A percentile compares a stretch with the other conserved stretches of the same genome.
phyloP scores from a whole-genome alignment of 2,113 vertebrate species.

The Hoplias malabaricus region DNA sequence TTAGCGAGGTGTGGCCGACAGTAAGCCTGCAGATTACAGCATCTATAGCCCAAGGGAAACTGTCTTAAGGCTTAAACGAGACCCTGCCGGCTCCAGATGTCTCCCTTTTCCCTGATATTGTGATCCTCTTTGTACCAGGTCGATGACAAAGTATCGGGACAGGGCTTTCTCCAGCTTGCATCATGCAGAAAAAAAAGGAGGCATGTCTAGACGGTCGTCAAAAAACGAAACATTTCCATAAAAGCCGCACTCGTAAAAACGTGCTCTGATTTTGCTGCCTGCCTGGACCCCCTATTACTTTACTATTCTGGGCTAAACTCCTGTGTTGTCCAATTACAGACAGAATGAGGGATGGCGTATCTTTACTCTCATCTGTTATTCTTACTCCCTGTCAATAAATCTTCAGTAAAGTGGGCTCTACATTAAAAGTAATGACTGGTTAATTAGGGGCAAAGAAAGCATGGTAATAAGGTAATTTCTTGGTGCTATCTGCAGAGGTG shows the following conservation, averaged over 20 bases:
- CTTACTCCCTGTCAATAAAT: conserved; percentile 1
- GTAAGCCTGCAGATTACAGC: conserved; percentile 34
- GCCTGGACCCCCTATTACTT: conserved; percentile 2
- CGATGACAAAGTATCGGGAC: conserved; percentile 18
- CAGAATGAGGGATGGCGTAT: neutral
- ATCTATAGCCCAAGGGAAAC: conserved; percentile 17
- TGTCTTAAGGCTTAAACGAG: neutral
- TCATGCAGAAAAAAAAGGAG: conserved; percentile 1
- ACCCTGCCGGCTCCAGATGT: neutral
- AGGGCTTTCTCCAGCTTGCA: conserved; percentile 19
- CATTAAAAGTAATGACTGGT: neutral
- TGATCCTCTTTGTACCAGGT: conserved; percentile 5
- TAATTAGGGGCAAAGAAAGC: neutral
- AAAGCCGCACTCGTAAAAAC: neutral
- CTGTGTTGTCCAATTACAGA: conserved; percentile 17
- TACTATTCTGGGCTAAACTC: conserved; percentile 4
- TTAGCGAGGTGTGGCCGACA: conserved; percentile 29
- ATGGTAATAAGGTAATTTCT: too few species aligned
- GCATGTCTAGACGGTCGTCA: conserved; percentile 1
- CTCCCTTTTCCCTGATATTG: neutral
- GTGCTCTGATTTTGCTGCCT: neutral
- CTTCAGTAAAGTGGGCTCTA: neutral
- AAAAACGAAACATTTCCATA: conserved; percentile 21
- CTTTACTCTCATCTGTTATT: neutral
- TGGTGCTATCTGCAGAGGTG: too few species aligned